A percentile compares a stretch with the other conserved stretches of the same genome.
These are phyloP conservation scores for Drosophila murphyi DNA, from an alignment of 1,140 invertebrate species.

Conservation along the genomic window DNA sequence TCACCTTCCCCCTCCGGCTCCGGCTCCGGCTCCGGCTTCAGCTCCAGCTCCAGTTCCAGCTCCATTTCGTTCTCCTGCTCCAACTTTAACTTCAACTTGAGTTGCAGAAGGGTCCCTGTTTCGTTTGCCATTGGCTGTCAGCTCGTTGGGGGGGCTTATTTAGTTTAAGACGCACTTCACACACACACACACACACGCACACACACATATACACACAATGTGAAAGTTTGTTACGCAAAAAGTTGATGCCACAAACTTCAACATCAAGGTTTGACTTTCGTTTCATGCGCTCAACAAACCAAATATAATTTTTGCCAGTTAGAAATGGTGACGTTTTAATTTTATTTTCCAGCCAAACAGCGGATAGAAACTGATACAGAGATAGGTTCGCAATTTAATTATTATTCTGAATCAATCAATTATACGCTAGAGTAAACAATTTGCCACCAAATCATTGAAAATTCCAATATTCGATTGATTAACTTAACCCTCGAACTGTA, in stretches of 20 bases:
- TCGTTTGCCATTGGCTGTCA: constrained; percentile 35
- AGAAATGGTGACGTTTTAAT: constrained; percentile 28
- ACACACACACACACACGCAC: constrained; percentile 5
- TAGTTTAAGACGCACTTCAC: constrained; percentile 35
- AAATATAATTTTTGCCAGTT: constrained; percentile 31
- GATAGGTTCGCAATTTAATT: constrained; percentile 1
- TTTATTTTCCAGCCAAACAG: constrained; percentile 20
- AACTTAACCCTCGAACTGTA: no score
- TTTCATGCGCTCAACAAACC: constrained; percentile 30
- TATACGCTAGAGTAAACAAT: not conserved
- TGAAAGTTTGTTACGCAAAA: constrained; percentile 36
- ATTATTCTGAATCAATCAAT: not conserved
- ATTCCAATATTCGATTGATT: no score
- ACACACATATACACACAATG: constrained; percentile 11
- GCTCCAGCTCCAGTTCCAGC: no score
- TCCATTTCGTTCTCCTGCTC: not conserved
- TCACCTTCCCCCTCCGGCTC: no score
- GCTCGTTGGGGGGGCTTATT: constrained; percentile 38
- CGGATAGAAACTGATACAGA: not conserved
- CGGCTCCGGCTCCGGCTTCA: no score
- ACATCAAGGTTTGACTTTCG: constrained; percentile 33
- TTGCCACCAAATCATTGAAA: no score
- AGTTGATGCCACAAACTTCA: constrained; percentile 38
- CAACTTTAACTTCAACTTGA: constrained; percentile 4
- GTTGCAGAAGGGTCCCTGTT: constrained; percentile 13